Base-by-base conservation (phyloP, 2,888 invertebrate species). In the Drosophila kuntzei region DNA sequence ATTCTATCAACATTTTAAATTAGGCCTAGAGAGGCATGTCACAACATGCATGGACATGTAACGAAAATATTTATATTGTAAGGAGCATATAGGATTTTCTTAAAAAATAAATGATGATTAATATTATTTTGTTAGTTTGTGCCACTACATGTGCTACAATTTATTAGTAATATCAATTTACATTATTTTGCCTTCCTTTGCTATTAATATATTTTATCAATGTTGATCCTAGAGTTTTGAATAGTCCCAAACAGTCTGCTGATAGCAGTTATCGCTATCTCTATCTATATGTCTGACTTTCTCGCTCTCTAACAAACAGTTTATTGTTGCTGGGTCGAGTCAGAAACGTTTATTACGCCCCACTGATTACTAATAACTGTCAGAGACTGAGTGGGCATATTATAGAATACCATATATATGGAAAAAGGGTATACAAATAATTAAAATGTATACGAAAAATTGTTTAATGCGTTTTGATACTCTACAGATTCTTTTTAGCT, bases 201-300 rank as follows among this genome's bases (percentile, higher is more conserved):
- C 9, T 25, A 44, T 43, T 43, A 32, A 16, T 25, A 37, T 20
- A n/a, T 39, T 9, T 37, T 37, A 27, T 37, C 47, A 27, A 12
- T 46, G 22, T 20, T 49, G 14, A 39, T 49, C 39, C 44, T 55
- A 6, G 29, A 20, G 20, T n/a, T 39, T 25, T 1, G 5, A n/a
- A 12, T 22, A 29, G 16, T 20, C 32, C n/a, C 29, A 22, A 25
- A 44, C 25, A 29, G 43, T 32, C 59, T 60, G 41, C 39, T 47
- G 61, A 65, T 65, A 65, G 43, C 20, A 9, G 47, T 14, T 65
- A 29, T 43, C 53, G 41, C 47, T 41, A 16, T 44, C 39, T 63
- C 44, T 58, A 50, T 47, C 29, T 11, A 29, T 18, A 18, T 39
- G 11, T 44, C 14, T 41, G 41, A 3, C 54, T 55, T 34, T 44